Conservation (phyloP, 2,797 vertebrate species). For the Buceros bicornis region DNA sequence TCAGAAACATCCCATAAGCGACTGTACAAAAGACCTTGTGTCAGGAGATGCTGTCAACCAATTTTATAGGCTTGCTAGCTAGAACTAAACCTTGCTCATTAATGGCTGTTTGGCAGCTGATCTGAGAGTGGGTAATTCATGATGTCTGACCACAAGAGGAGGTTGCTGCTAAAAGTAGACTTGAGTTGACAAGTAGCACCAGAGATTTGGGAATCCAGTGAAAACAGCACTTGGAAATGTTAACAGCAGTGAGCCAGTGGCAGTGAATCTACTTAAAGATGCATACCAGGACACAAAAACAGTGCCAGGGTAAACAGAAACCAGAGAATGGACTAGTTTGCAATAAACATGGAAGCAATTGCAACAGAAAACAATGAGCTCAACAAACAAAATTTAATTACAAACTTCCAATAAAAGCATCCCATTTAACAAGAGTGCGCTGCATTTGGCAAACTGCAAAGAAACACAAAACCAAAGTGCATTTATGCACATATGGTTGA, state of each 20-base stretch:
- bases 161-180: neutral
- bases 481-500: neutral
- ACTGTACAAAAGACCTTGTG: neutral
- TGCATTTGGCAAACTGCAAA: neutral
- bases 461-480: neutral
- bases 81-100: neutral
- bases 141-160: neutral
- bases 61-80: neutral
- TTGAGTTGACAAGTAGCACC: neutral
- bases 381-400: neutral
- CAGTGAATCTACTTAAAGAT: slow-evolving; percentile 20
- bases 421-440: neutral
- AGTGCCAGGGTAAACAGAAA: slow-evolving; percentile 53
- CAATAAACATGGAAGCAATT: slow-evolving; percentile 51
- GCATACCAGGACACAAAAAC: slow-evolving; percentile 3
- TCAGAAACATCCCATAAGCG: neutral
- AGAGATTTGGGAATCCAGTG: neutral
- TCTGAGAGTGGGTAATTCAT: neutral
- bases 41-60: neutral
- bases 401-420: slow-evolving; percentile 6
- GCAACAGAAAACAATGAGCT: slow-evolving; percentile 27
- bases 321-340: slow-evolving; percentile 24
- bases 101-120: neutral
- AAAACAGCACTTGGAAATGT: slow-evolving; percentile 39
- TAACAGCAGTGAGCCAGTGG: slow-evolving; percentile 9